Conservation (phyloP, 2,113 vertebrate genomes). For the Pardalotus punctatus region DNA sequence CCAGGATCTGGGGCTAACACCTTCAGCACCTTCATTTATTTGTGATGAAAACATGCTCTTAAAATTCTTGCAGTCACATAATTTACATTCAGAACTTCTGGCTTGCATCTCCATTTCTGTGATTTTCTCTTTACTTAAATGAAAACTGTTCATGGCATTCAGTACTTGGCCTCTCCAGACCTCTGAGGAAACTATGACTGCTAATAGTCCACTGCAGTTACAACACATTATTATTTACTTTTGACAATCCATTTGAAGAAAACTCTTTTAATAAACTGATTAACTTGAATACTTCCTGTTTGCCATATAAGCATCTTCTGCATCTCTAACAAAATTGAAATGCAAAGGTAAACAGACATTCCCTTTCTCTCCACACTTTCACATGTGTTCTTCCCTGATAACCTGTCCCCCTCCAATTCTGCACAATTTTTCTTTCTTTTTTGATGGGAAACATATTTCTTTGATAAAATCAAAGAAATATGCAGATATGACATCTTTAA, state of each 20-base stretch:
- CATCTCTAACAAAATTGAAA: background rate
- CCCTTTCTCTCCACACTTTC: background rate
- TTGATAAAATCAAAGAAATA: background rate
- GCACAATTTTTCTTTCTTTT: background rate
- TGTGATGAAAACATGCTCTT: background rate
- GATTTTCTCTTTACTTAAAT: background rate
- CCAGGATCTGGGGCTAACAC: background rate
- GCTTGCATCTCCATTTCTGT: background rate
- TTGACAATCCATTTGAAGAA: background rate
- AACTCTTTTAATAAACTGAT: background rate
- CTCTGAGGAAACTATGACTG: background rate
- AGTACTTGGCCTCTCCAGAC: background rate
- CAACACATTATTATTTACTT: background rate
- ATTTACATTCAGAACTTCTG: background rate
- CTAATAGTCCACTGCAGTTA: background rate
- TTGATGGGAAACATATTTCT: accelerated
- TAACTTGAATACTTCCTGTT: background rate
- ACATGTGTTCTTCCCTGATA: background rate
- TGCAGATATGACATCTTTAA: background rate
- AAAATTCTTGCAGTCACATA: background rate
- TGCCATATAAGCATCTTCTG: background rate
- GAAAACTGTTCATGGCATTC: background rate
- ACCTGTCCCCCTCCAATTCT: background rate
- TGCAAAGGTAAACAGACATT: background rate
- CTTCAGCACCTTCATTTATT: background rate